These are phyloP conservation scores for Mantis religiosa DNA, from an alignment of 2,888 invertebrate species.

Conservation along the genomic window DNA sequence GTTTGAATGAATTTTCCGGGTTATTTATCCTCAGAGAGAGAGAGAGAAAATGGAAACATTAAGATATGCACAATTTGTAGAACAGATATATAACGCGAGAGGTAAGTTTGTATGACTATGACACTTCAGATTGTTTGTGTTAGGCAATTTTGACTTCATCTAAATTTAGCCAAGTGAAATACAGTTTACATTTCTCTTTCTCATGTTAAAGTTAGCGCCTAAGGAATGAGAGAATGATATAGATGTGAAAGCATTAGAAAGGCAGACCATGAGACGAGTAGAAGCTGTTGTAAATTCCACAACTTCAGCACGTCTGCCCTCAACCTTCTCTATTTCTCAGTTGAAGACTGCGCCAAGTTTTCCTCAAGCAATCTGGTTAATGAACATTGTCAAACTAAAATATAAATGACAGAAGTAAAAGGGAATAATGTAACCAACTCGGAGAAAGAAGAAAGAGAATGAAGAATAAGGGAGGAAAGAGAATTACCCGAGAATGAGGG, in stretches of 20 bases:
- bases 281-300: neutral
- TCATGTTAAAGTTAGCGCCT: neutral
- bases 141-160: too few relatives aligned
- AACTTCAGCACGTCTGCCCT: neutral
- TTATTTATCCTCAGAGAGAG: too few relatives aligned
- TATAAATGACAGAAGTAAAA: slow-evolving; percentile 15
- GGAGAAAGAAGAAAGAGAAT: neutral
- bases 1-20: too few relatives aligned
- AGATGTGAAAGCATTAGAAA: neutral
- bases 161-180: neutral
- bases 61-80: too few relatives aligned
- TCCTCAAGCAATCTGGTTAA: slow-evolving; percentile 14
- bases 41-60: too few relatives aligned
- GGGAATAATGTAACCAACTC: neutral
- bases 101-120: too few relatives aligned
- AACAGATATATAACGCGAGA: too few relatives aligned
- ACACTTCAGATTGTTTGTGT: too few relatives aligned
- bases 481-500: neutral
- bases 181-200: neutral
- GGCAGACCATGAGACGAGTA: neutral
- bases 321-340: neutral
- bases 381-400: slow-evolving; percentile 17
- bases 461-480: neutral
- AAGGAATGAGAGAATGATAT: neutral
- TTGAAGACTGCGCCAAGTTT: neutral